These are phyloP conservation scores for Dolichallabes microphthalmus DNA, from an alignment of 2,113 vertebrate species.

Conservation along the genomic window DNA sequence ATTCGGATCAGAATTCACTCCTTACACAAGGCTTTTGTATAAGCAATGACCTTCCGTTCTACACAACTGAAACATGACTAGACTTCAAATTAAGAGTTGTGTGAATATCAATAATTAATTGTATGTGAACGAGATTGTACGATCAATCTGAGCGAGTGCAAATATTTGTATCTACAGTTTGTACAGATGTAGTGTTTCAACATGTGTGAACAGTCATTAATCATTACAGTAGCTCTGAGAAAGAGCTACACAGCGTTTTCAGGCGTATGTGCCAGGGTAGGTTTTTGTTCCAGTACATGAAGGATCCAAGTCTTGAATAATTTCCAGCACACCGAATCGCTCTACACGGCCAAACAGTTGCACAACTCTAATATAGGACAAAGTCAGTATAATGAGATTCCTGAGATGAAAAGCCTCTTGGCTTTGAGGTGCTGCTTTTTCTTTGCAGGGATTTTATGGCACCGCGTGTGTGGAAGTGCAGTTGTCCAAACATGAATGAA, in stretches of 20 bases:
- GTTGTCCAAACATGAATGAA: conserved; percentile 47
- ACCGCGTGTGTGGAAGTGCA: conserved; percentile 30
- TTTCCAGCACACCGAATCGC: conserved; percentile 45
- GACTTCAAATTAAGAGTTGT: background rate
- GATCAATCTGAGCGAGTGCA: conserved; percentile 8
- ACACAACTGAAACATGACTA: background rate
- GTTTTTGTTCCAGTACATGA: conserved; percentile 40
- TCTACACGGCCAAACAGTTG: conserved; percentile 51
- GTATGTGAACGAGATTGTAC: background rate
- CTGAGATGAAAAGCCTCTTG: conserved; percentile 47
- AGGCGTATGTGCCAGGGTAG: conserved; percentile 36
- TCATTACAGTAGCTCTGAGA: conserved; percentile 49
- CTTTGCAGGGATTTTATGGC: conserved; percentile 34
- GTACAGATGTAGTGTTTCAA: conserved; percentile 18
- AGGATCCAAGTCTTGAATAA: conserved; percentile 44
- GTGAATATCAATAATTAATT: background rate
- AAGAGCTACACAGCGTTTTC: conserved; percentile 21
- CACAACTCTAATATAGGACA: conserved; percentile 50
- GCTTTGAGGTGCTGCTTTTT: conserved; percentile 44
- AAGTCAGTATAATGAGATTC: conserved; percentile 43
- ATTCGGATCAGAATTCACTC: background rate
- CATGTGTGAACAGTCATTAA: conserved; percentile 47
- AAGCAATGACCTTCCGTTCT: background rate
- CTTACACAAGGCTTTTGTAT: background rate
- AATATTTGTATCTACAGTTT: conserved; percentile 10